A percentile compares a stretch with the other conserved stretches of the same genome.
phyloP scores from a whole-genome alignment of 1,140 invertebrate species.

The Dendrolimus kikuchii region DNA sequence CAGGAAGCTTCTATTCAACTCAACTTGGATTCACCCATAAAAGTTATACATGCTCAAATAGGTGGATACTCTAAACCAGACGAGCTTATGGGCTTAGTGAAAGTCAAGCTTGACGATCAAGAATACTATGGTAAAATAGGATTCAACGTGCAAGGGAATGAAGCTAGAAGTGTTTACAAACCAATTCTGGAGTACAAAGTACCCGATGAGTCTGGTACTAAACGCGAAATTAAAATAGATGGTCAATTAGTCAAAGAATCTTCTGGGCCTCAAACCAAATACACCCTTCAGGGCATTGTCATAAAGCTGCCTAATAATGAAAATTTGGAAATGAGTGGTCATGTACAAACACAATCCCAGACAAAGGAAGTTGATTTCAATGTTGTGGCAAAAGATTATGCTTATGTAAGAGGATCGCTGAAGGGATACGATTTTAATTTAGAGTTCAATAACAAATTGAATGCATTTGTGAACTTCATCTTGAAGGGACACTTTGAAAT shows the following conservation, averaged over 20 bases:
- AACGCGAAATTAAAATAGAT: conserved; percentile 43
- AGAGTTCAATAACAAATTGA: conserved; percentile 68
- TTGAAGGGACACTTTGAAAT: conserved; percentile 45
- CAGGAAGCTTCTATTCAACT: conserved; percentile 73
- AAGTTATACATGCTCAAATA: conserved; percentile 70
- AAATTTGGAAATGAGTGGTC: conserved; percentile 16
- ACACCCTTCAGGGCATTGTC: conserved; percentile 74
- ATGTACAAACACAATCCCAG: neutral
- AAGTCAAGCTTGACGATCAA: conserved; percentile 72
- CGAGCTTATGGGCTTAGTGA: conserved; percentile 73
- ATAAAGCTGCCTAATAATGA: conserved; percentile 60
- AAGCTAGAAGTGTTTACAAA: conserved; percentile 72
- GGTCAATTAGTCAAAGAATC: conserved; percentile 46
- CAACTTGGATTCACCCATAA: conserved; percentile 74
- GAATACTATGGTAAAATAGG: conserved; percentile 77
- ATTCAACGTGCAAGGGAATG: conserved; percentile 72
- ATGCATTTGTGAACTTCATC: conserved; percentile 75
- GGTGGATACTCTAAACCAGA: conserved; percentile 68
- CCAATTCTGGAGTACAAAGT: conserved; percentile 80
- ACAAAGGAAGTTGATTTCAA: conserved; percentile 55
- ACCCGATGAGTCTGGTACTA: conserved; percentile 64
- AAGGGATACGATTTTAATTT: conserved; percentile 53
- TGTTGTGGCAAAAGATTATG: conserved; percentile 65
- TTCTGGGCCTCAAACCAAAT: conserved; percentile 54
- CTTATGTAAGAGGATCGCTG: conserved; percentile 55